These are phyloP conservation scores for Gymnogyps californianus DNA, from an alignment of 2,113 vertebrate genomes.

Conservation along the genomic window DNA sequence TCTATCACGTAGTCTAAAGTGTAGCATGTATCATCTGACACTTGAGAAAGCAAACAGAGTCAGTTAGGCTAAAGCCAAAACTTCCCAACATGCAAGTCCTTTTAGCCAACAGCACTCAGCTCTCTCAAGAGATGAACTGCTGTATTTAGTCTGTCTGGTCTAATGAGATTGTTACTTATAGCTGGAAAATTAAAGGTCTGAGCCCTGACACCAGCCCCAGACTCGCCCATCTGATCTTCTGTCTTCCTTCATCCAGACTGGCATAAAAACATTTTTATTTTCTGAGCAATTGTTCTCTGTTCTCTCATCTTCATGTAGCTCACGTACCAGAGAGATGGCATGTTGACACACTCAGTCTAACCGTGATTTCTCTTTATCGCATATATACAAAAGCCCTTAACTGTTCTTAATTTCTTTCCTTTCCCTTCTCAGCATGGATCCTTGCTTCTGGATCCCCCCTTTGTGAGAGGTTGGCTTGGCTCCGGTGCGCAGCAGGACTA, in stretches of 20 bases:
- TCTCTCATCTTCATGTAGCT: background rate
- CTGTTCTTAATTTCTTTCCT: background rate
- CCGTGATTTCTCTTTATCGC: background rate
- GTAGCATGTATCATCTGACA: background rate
- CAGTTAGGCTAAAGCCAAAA: background rate
- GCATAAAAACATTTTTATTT: background rate
- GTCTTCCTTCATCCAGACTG: background rate
- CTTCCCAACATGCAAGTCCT: fast-evolving
- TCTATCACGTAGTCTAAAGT: fast-evolving
- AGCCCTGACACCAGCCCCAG: background rate
- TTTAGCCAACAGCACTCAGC: background rate
- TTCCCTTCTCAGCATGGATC: background rate
- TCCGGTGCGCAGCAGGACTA: background rate
- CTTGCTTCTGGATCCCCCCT: background rate
- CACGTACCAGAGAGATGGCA: background rate
- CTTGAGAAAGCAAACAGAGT: background rate
- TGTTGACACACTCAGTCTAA: background rate
- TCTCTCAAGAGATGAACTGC: no score
- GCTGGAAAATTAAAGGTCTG: background rate
- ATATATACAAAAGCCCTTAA: background rate
- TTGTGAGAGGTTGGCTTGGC: background rate
- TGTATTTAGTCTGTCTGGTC: fast-evolving
- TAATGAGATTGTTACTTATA: background rate
- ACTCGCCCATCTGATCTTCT: background rate
- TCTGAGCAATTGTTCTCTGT: background rate